Base-by-base conservation (phyloP, 2,888 invertebrate species). In the Nomada fucata region DNA sequence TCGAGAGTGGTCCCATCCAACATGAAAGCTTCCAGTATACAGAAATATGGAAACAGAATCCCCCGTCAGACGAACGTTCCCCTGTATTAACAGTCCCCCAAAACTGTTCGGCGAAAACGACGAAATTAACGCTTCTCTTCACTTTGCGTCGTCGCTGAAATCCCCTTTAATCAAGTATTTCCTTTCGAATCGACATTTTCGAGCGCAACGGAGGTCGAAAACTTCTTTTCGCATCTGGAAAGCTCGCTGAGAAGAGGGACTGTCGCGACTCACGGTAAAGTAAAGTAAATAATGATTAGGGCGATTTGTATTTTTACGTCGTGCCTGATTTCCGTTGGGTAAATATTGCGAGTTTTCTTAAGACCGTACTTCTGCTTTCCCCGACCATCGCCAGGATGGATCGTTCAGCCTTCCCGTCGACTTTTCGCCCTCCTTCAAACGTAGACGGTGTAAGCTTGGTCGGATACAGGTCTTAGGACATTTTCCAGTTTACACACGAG, bases 341-440 rank as follows among this genome's bases (percentile, higher is more conserved):
- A 92, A 92, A 92, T 92, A 92, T 92, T 91, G 92, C 89, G 91
- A 92, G 91, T 92, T 92, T 92, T 92, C 91, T 92, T 90, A 91
- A 92, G 91, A 90, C 89, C 83, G 76, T 88, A 73, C 84, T 85
- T 83, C 76, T 70, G 55, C 67, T 57, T 67, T 57, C 29, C 77
- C 65, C 59, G 53, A 36, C 73, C 29, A 0, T 61, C 42, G 29
- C 13, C 60, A 26, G 70, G 63, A 13, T 79, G 68, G 70, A 80
- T 82, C 83, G 79, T 80, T 81, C 78, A 75, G 82, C 76, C 69
- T 79, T 75, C 72, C 61, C 65, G 75, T 57, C 77, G 82, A 76
- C 82, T 77, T 80, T 81, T 73, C 79, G 53, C 69, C 77, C 79
- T 67, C 61, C 61, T 20, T 20, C 55, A 70, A 29, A n/a, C 59